Percentiles rank a stretch among this genome's conserved stretches.
phyloP scores from a whole-genome alignment of 2,113 vertebrate genomes.

The Regulus satrapa region DNA sequence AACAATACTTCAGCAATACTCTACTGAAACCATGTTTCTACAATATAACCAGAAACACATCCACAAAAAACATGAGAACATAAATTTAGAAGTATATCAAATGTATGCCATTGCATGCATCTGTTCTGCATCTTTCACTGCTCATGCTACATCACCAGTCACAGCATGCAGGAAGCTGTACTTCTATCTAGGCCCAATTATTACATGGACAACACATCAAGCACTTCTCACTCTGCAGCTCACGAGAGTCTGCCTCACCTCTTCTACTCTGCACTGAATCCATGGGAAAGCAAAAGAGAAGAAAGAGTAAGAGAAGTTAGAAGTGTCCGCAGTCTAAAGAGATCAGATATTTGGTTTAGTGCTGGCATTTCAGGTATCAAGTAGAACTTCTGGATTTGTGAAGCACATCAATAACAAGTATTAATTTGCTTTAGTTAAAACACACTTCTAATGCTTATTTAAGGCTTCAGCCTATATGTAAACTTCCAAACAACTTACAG shows the following conservation, averaged over 20 bases:
- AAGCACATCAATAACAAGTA: background rate
- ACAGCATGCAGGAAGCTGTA: background rate
- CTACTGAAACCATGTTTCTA: background rate
- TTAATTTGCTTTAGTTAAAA: background rate
- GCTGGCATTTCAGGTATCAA: background rate
- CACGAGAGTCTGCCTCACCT: slow-evolving; percentile 83
- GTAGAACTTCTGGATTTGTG: background rate
- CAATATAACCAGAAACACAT: background rate
- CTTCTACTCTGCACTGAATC: slow-evolving; percentile 98
- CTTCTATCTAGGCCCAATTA: background rate
- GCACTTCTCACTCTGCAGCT: background rate
- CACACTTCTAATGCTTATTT: background rate
- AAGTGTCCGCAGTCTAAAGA: slow-evolving; percentile 20
- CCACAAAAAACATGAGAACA: background rate
- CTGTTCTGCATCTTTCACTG: background rate
- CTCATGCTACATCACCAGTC: background rate
- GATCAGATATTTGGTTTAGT: background rate
- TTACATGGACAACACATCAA: background rate
- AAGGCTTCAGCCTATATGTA: background rate
- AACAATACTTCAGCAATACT: background rate
- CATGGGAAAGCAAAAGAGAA: slow-evolving; percentile 70
- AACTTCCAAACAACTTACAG: background rate
- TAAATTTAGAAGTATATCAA: background rate
- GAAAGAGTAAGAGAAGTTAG: slow-evolving; percentile 73
- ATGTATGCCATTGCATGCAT: background rate